Base-by-base conservation (phyloP, 2,888 invertebrate genomes). In the Anoncus sp. region DNA sequence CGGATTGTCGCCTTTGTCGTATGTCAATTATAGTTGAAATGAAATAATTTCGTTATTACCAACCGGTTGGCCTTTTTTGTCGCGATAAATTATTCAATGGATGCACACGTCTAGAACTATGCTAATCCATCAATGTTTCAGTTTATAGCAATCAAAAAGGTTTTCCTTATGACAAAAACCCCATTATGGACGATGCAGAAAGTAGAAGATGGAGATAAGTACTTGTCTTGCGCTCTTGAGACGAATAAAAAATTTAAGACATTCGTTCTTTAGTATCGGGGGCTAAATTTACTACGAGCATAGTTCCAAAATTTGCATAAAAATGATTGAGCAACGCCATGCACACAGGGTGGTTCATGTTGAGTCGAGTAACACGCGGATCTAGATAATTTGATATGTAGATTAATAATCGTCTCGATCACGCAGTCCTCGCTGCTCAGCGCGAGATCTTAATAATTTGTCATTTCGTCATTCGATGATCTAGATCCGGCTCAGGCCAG, bases 361-460 rank as follows among this genome's bases (percentile, higher is more conserved):
- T 24, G 18, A 24, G 7, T 7, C 4, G 7, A 38, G 35, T 40
- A 18, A 55, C 22, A 35, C 63, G 20, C 47, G 40, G 38, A 40
- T 57, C 18, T 27, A 65, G 51, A 75, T 49, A 57, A 75, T 75
- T 75, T 45, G 43, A 43, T 65, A 59, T 63, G 49, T 18, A 65
- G 49, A 75, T 75, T 75, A 70, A 63, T 51, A 38, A 31, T 3
- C 66, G 7, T 55, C 9, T 40, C 69, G 31, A 69, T 75, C 40
- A n/a, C 47, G 31, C 10, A n/a, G 3, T 12, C 38, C 5, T 22
- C 9, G 18, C 16, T 22, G 6, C 51, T 66, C 22, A 18, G 14
- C 3, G 31, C 40, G 31, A 45, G 31, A 45, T 66, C 24, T 53
- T 31, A 47, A 63, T 65, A 51, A 59, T 40, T 47, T 59, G 65